Evolutionary conservation across 1,140 invertebrate genomes (phyloP).

Genomic region (Brachionus asplanchnoidis): DNA sequence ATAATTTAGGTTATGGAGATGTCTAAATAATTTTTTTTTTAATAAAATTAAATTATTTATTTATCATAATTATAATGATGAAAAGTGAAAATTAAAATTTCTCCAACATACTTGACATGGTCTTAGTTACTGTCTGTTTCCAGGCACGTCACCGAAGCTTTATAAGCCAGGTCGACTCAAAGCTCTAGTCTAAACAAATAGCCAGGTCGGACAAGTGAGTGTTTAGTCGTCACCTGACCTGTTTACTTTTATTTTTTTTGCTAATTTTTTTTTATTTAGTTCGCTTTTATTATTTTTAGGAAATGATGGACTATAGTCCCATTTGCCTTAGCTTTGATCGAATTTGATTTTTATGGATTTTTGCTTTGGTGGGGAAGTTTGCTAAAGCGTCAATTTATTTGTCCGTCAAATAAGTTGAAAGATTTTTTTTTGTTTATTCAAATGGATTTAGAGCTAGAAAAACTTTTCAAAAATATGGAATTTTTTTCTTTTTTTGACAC

Average conservation of each 20-base stretch:
- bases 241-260: background rate
- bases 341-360: too few relatives aligned
- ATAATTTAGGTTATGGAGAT: constrained; percentile 24
- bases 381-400: too few relatives aligned
- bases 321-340: too few relatives aligned
- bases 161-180: background rate
- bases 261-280: background rate
- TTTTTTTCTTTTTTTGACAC: too few relatives aligned
- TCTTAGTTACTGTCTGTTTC: background rate
- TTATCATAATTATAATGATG: background rate
- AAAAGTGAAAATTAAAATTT: background rate
- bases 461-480: too few relatives aligned
- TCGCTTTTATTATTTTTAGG: background rate
- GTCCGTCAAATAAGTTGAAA: too few relatives aligned
- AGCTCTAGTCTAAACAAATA: background rate
- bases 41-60: constrained; percentile 29
- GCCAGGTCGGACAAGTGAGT: background rate
- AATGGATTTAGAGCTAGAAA: too few relatives aligned
- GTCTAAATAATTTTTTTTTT: background rate
- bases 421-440: too few relatives aligned
- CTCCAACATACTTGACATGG: background rate
- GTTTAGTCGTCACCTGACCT: background rate
- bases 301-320: background rate
- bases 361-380: too few relatives aligned
- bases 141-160: background rate